Evolutionary conservation across 1,140 invertebrate species (phyloP), one percentile per base, ranked within the genome.

Genomic region (Drosophila gunungcola): DNA sequence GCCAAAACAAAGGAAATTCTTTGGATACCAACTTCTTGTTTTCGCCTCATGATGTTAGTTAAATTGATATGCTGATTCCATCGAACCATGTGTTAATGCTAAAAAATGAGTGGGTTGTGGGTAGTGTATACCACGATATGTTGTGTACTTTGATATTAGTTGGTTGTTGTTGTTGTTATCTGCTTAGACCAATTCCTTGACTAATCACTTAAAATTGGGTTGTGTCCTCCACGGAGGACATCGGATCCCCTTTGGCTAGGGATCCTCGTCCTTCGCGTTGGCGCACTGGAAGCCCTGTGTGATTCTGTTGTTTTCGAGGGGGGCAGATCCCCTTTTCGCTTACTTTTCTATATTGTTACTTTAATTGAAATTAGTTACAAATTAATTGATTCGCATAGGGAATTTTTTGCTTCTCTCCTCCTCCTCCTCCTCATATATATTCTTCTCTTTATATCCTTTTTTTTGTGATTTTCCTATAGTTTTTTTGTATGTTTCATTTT

Each of bases 341-440:
- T 52, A 60, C 52, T 52, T 72, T 63, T 72, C 53, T 70, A 65
- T 60, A 65, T 60, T 77, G 45, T 75, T 80, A 75, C 42, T 11
- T 38, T 55, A 65, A 84, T 91, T 91, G 81, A 91, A 91, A 91
- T 91, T 91, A 91, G 91, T 91, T 91, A 90, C 81, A 91, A 91
- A 91, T 91, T 91, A 91, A 91, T 91, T 91, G 91, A 91, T 91
- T 90, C 91, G 80, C 91, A 91, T 91, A 91, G 91, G 91, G 91
- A 91, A 63, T 86, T 74, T 78, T 78, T 73, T 75, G 58, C 67
- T 41, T 54, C 57, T 70, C 46, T 63, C 42, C 43, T 68, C n/a
- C 25, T 68, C n/a, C 25, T 49, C 48, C 55, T 76, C 52, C 4
- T 48, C 25, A 4, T 48, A 36, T 52, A 39, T 73, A 39, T 54